Conservation (phyloP, 2,113 vertebrate genomes). For the Holacanthus passer region DNA sequence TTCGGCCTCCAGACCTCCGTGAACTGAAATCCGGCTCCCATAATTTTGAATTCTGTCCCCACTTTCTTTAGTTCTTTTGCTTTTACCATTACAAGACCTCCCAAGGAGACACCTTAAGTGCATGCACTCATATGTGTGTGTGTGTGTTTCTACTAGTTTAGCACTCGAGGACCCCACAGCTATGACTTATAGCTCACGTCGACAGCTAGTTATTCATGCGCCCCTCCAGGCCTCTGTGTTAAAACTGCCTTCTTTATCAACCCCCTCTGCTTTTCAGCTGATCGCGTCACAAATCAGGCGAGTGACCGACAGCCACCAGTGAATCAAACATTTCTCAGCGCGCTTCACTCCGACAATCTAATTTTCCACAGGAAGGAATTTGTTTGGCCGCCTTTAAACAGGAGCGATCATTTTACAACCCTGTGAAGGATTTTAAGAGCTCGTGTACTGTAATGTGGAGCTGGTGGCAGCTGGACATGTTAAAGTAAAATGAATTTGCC, state of each 20-base stretch:
- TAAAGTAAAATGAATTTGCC: conserved; percentile 15
- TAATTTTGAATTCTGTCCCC: conserved; percentile 46
- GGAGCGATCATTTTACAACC: conserved; percentile 20
- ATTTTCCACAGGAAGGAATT: conserved; percentile 41
- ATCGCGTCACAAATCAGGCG: conserved; percentile 50
- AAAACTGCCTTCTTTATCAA: conserved; percentile 38
- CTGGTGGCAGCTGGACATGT: not conserved
- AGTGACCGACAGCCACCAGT: conserved; percentile 23
- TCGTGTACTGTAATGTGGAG: not conserved
- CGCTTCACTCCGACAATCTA: not conserved
- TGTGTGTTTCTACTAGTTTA: conserved; percentile 34
- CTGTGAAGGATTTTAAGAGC: not conserved
- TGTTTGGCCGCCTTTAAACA: not conserved
- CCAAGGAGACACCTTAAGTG: conserved; percentile 56
- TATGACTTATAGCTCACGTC: conserved; percentile 55
- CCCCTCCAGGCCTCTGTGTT: conserved; percentile 45
- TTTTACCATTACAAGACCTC: conserved; percentile 53
- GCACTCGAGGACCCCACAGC: conserved; percentile 26
- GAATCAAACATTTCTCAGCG: conserved; percentile 31
- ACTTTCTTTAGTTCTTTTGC: conserved; percentile 21
- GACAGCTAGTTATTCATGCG: conserved; percentile 58
- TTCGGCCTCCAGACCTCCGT: not conserved
- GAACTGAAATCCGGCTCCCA: conserved; percentile 32
- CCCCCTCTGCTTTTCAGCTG: conserved; percentile 31
- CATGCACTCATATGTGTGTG: not conserved